Base-by-base conservation (phyloP, 2,113 vertebrate genomes). In the Chrysemys picta region DNA sequence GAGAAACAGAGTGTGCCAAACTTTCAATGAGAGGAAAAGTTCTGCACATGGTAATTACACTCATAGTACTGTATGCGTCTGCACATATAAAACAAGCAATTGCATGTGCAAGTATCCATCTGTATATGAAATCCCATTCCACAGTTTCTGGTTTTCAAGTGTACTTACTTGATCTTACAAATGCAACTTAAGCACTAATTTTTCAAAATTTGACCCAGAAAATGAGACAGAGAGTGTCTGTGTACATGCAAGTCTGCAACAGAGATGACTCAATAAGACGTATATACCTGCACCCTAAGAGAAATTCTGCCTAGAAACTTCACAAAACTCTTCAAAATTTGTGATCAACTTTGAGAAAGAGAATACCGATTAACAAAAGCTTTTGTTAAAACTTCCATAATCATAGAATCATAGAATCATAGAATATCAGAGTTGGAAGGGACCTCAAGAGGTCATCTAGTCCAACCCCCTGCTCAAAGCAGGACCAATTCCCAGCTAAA, bases 11-110 rank as follows among this genome's bases (percentile, higher is more conserved):
- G 12, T 27, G 45, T 38, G 82, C 83, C 92, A 27, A 13, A 93
- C 94, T 95, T 94, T 95, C 91, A 92, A 84, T 89, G 94, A 97
- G 91, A 0, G 1, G 59, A 90, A 93, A 93, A 79, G 89, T 89
- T 3, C 5, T 86, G 89, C 87, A 85, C 10, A 35, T 57, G 17
- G 14, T 59, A 59, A 25, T 59, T 59, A 59, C 11, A 59, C 57
- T 59, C 25, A 5, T 12, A 9, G 54, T 9, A 45, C 45, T 45
- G 45, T 45, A 90, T 27, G 54, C n/a, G 94, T 69, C 62, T 80
- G 42, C 47, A 85, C 27, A 59, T 69, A 83, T 50, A 84, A 89
- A 93, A 65, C 49, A 94, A 90, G 75, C 0, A 0, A 90, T 0
- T 78, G 29, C 24, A 91, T 42, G 91, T 91, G 45, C n/a, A 75